Percentiles rank a stretch among this genome's conserved stretches.
Conservation (phyloP, 1,140 invertebrate species). For the Nylanderia fulva region DNA sequence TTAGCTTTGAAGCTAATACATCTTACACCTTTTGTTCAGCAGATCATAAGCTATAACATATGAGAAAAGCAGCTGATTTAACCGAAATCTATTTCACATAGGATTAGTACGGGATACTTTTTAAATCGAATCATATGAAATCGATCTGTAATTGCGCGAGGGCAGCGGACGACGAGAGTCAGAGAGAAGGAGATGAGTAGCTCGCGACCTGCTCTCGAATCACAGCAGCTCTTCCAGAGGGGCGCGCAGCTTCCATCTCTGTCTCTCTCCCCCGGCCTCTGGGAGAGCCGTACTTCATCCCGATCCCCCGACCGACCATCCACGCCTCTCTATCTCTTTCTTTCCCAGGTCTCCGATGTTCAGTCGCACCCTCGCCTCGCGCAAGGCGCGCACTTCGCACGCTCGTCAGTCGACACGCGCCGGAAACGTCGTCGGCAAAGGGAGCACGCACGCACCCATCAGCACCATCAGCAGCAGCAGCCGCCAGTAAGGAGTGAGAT, state of each 20-base stretch:
- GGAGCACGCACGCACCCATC: neutral
- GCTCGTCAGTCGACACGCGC: conserved; percentile 32
- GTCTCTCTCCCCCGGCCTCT: conserved; percentile 35
- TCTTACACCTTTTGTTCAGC: too few relatives aligned
- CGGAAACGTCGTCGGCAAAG: conserved; percentile 38
- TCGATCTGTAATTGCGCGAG: conserved; percentile 26
- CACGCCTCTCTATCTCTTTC: conserved; percentile 2
- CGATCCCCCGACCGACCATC: conserved; percentile 11
- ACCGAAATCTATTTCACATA: too few relatives aligned
- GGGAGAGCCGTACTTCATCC: neutral
- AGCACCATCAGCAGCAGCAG: conserved; percentile 11
- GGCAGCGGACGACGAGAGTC: conserved; percentile 9
- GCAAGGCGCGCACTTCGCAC: conserved; percentile 37
- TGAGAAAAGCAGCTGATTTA: too few relatives aligned
- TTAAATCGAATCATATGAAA: too few relatives aligned
- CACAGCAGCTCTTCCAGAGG: conserved; percentile 30
- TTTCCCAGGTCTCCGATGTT: conserved; percentile 29
- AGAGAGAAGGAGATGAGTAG: conserved; percentile 33
- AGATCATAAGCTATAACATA: too few relatives aligned
- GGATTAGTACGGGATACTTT: too few relatives aligned
- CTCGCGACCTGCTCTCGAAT: conserved; percentile 55
- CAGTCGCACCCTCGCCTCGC: conserved; percentile 66
- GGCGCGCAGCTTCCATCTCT: conserved; percentile 53
- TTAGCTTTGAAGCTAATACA: too few relatives aligned
- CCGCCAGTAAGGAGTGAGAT: neutral